phyloP scores from a whole-genome alignment of 2,888 invertebrate species.

The Microctonus hyperodae region DNA sequence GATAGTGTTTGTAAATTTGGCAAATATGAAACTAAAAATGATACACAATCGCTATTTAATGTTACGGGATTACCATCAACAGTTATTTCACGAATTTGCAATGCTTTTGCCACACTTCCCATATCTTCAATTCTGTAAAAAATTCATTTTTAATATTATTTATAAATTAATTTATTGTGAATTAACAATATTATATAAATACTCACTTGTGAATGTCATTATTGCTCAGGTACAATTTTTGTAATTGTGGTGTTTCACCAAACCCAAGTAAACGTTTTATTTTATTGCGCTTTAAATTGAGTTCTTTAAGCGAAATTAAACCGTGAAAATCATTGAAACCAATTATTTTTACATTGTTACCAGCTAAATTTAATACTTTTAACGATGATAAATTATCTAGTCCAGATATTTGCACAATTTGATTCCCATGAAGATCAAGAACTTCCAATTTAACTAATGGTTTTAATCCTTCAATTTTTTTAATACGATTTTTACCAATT shows the following conservation, averaged over 20 bases:
- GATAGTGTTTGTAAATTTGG: slow-evolving; percentile 78
- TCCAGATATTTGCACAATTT: slow-evolving; percentile 78
- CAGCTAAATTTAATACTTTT: slow-evolving; percentile 91
- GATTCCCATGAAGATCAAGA: slow-evolving; percentile 92
- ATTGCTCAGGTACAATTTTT: slow-evolving; percentile 84
- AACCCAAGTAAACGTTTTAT: slow-evolving; percentile 83
- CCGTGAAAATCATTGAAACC: slow-evolving; percentile 81
- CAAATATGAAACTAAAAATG: slow-evolving; percentile 81
- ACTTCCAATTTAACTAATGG: slow-evolving; percentile 82
- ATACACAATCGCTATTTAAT: slow-evolving; percentile 80
- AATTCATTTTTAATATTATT: neutral
- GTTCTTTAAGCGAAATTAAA: slow-evolving; percentile 78
- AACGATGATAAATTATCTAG: slow-evolving; percentile 75
- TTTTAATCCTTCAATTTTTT: slow-evolving; percentile 79
- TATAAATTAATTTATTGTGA: slow-evolving; percentile 12
- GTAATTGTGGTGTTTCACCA: slow-evolving; percentile 76
- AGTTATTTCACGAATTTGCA: slow-evolving; percentile 81
- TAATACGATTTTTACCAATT: slow-evolving; percentile 90
- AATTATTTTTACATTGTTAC: slow-evolving; percentile 84
- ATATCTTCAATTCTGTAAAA: slow-evolving; percentile 82
- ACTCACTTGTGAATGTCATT: slow-evolving; percentile 75
- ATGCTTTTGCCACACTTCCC: slow-evolving; percentile 79
- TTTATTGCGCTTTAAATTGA: slow-evolving; percentile 88
- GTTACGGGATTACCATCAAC: slow-evolving; percentile 87
- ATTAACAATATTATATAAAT: slow-evolving; percentile 14